phyloP scores from a whole-genome alignment of 2,888 invertebrate species.

The Crepidodera aurea region DNA sequence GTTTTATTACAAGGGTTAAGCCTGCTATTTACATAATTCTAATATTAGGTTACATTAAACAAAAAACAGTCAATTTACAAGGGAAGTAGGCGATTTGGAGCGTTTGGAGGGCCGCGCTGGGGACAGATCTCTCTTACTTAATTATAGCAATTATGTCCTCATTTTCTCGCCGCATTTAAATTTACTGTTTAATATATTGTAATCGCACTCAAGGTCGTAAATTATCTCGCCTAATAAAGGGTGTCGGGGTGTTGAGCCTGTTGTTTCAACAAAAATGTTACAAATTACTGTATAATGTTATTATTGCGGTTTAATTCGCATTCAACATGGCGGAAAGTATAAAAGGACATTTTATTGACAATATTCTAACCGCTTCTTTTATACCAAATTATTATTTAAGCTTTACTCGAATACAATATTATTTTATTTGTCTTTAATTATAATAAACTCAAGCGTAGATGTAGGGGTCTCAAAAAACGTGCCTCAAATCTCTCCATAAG shows the following conservation, averaged over 20 bases:
- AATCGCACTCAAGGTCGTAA: conserved; percentile 6
- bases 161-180: conserved; percentile 19
- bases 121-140: conserved; percentile 20
- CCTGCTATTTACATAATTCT: conserved; percentile 31
- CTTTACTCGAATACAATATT: too few relatives aligned
- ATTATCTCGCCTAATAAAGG: conserved; percentile 16
- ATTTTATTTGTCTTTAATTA: too few relatives aligned
- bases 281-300: not conserved
- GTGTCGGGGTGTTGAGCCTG: not conserved
- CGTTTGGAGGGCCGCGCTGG: not conserved
- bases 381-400: too few relatives aligned
- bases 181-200: conserved; percentile 27
- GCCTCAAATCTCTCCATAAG: too few relatives aligned
- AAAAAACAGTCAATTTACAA: conserved; percentile 25
- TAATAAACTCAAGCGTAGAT: too few relatives aligned
- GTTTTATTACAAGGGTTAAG: conserved; percentile 29
- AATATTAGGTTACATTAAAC: conserved; percentile 26
- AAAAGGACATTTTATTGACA: not conserved
- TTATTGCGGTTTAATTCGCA: not conserved
- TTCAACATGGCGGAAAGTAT: too few relatives aligned
- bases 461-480: too few relatives aligned
- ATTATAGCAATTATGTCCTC: conserved; percentile 23
- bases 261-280: not conserved
- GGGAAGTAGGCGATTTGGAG: conserved; percentile 6
- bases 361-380: too few relatives aligned